Base-by-base conservation (phyloP, 2,113 vertebrate species). In the Genyomyrus donnyi region DNA sequence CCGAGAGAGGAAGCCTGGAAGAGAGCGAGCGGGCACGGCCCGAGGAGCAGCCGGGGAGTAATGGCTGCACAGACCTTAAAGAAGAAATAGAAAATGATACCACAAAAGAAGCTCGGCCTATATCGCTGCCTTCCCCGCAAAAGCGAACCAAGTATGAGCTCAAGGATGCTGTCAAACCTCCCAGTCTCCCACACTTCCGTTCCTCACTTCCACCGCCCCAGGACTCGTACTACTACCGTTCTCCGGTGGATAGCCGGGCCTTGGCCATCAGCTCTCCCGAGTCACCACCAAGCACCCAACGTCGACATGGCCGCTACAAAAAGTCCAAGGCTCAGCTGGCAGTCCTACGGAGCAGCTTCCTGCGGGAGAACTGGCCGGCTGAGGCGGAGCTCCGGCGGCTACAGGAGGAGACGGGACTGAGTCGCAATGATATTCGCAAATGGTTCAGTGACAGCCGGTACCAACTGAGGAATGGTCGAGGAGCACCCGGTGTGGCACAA, bases 361-460 rank as follows among this genome's bases (percentile, higher is more conserved):
- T 95, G 66, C 93, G 91, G 48, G 94, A 96, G 89, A 95, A 96
- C 90, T 96, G 95, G 96, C 96, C 95, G 1, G 94, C 94, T 8
- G 96, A 97, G 93, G 93, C 91, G 0, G 97, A 97, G 90, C 92
- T 97, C 6, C 94, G 95, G 50, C 95, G 94, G 0, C 90, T 97
- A 92, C 95, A 97, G 92, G 95, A 94, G 62, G 96, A 96, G 87
- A 97, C 97, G 0, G 96, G 96, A 52, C 93, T 98, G 93, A 95
- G 89, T 80, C 96, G 96, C 35, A 96, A 96, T 39, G 96, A 96
- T 89, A 96, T 96, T 87, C 95, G 96, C 7, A 96, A 96, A 93
- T 96, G 96, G 96, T 96, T 96, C 92, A 96, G 96, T 19, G 96
- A 96, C 93, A 96, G 96, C 88, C 95, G 96, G 15, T 96, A 96